Base-by-base conservation (phyloP, 2,113 vertebrate genomes). In the Peromyscus leucopus region DNA sequence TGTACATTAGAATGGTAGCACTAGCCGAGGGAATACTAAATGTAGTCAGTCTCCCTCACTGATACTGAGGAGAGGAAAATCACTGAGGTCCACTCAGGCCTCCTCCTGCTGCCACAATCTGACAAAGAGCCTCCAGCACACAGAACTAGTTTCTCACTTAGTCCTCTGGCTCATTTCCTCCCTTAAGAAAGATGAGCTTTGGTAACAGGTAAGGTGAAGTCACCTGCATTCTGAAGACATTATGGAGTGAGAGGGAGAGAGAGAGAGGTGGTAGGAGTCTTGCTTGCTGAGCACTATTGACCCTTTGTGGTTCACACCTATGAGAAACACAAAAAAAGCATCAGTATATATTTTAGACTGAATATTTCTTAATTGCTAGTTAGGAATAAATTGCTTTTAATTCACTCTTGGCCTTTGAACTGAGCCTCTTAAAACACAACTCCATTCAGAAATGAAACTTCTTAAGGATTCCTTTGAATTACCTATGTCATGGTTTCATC, bases 371-470 rank as follows among this genome's bases (percentile, higher is more conserved):
- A 85, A 88, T 89, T 96, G 2, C 11, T 55, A 80, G 69, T 72
- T 84, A 85, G n/a, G 89, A 57, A 87, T 39, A 19, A 67, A 72
- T 96, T 94, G 19, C 4, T 91, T 93, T 80, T 55, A 96, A 94
- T 28, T 83, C 86, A 89, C 9, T 9, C 94, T 92, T 89, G 13
- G 26, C 33, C 67, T 8, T 87, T 28, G 19, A 96, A 75, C 19
- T 91, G 33, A 89, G 17, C 4, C 24, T 87, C 67, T 93, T 90
- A 13, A 65, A 96, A 96, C 48, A 55, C 12, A 89, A 79, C 13
- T 65, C 7, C 26, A 61, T 7, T 7, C 10, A 79, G 85, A 91
- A 90, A 7, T 24, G 31, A 97, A 51, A 89, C 1, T 48, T 0
- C 24, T 90, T 13, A 89, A 82, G 57, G 7, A 94, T 74, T 83